Evolutionary conservation across 2,888 invertebrate species (phyloP).

Genomic region (Ditula angustiorana): DNA sequence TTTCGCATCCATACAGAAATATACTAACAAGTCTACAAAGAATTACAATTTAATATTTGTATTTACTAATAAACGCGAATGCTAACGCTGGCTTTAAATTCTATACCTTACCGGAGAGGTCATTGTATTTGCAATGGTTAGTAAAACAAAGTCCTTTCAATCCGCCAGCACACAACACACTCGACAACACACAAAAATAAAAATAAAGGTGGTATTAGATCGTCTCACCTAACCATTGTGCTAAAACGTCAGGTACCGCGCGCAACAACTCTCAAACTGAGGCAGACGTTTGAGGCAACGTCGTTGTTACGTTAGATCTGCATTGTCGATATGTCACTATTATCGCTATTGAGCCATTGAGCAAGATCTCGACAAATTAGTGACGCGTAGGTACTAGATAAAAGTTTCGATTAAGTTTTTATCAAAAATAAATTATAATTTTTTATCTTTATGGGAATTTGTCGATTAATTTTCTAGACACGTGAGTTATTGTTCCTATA

Average conservation of each 20-base stretch:
- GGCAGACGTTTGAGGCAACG: slow-evolving; percentile 13
- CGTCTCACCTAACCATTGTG: slow-evolving; percentile 39
- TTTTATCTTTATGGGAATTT: slow-evolving; percentile 2
- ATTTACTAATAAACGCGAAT: background rate
- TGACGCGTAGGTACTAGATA: background rate
- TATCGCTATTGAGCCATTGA: slow-evolving; percentile 22
- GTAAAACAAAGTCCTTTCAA: background rate
- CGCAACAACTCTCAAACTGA: slow-evolving; percentile 29
- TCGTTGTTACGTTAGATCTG: no score
- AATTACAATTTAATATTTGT: background rate
- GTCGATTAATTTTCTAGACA: background rate
- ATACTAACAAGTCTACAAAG: background rate
- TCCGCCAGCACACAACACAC: background rate
- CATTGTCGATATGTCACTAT: background rate
- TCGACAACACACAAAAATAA: background rate
- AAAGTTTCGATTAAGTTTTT: background rate
- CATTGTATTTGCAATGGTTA: background rate
- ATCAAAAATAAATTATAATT: background rate
- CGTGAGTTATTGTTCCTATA: no score
- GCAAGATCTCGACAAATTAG: slow-evolving; percentile 7
- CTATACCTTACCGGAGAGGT: background rate
- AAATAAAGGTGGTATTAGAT: background rate
- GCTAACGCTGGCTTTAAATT: background rate
- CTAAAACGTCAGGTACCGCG: slow-evolving; percentile 25
- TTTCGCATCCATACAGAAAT: no score